Percentiles rank a stretch among this genome's conserved stretches.
These are phyloP conservation scores for Morelia viridis DNA, from an alignment of 2,797 vertebrate species.

Conservation along the genomic window DNA sequence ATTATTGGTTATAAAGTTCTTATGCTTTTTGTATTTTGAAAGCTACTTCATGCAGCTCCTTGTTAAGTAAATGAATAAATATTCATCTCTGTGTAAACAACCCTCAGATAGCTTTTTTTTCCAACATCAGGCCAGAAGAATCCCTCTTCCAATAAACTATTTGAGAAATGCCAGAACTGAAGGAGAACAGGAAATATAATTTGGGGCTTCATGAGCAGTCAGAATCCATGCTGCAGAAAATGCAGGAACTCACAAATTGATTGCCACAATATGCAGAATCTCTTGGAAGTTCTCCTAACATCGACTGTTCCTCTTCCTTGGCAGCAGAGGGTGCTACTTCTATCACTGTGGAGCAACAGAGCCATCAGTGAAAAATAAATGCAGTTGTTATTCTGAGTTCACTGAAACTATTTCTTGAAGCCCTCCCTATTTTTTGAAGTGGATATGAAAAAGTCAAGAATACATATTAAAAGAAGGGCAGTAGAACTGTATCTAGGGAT, in stretches of 20 bases:
- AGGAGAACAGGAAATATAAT: background rate
- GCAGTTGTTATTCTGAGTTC: background rate
- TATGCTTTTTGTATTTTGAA: background rate
- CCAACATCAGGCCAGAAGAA: background rate
- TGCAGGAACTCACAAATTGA: conserved; percentile 19
- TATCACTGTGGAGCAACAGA: conserved; percentile 4
- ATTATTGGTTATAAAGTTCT: background rate
- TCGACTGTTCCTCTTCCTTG: conserved; percentile 47
- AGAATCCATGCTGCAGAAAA: background rate
- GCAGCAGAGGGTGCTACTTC: conserved; percentile 38
- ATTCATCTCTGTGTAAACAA: background rate
- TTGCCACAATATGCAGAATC: conserved; percentile 39
- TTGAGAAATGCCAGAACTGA: background rate
- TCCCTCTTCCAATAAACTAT: background rate
- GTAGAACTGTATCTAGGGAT: conserved; percentile 4
- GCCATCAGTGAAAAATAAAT: conserved; percentile 55
- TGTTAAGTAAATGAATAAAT: background rate
- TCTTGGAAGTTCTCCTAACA: conserved; percentile 37
- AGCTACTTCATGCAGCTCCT: background rate
- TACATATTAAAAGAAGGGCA: background rate
- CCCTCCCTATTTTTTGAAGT: background rate
- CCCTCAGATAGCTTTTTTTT: background rate
- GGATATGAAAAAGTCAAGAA: background rate
- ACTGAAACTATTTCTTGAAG: background rate
- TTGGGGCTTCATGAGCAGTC: background rate